Evolutionary conservation across 2,888 invertebrate species (phyloP).

Genomic region (Machimus atricapillus): DNA sequence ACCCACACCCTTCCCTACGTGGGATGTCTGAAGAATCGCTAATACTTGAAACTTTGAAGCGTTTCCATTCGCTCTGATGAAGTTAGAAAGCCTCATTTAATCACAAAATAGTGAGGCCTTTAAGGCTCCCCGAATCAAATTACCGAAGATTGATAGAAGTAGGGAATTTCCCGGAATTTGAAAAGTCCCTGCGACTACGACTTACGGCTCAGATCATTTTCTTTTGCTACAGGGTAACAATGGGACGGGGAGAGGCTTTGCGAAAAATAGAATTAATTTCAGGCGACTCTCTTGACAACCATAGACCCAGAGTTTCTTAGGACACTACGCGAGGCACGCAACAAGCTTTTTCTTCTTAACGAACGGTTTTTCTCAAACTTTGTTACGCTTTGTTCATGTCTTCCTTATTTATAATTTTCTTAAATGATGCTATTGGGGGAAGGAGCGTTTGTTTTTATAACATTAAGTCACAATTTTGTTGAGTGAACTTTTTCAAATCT

Average conservation of each 20-base stretch:
- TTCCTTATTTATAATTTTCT: neutral
- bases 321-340: neutral
- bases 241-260: neutral
- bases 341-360: neutral
- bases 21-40: slow-evolving; percentile 33
- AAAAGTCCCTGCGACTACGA: neutral
- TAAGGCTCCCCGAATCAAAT: neutral
- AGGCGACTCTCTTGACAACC: neutral
- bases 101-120: neutral
- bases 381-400: neutral
- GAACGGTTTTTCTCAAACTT: neutral
- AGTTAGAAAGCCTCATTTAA: slow-evolving; percentile 14
- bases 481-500: neutral
- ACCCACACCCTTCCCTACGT: neutral
- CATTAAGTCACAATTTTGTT: neutral
- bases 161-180: neutral
- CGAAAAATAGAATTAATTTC: neutral
- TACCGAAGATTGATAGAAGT: neutral
- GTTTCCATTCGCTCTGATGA: neutral
- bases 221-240: neutral
- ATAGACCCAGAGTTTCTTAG: neutral
- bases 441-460: neutral
- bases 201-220: neutral
- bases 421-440: neutral
- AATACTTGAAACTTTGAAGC: slow-evolving; percentile 27